Evolutionary conservation across 2,888 invertebrate species (phyloP), one percentile per base, ranked within the genome.

Genomic region (Rutpela maculata): DNA sequence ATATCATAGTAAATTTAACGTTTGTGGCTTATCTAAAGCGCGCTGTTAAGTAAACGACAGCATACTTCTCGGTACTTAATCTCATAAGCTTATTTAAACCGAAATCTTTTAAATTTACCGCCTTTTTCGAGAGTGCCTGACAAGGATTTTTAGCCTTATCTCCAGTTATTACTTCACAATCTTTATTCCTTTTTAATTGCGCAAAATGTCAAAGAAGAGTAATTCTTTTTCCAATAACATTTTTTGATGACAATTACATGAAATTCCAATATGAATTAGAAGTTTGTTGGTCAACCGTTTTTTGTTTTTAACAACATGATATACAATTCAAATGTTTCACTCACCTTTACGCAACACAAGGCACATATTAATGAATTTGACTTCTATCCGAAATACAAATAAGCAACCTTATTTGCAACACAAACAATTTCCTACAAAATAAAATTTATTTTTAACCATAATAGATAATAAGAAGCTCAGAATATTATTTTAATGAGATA

Each of bases 361-460:
- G 50, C 50, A 50, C 50, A n/a, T 1, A 50, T 50, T n/a, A n/a
- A 17, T 12, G n/a, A 2, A 5, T 50, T 43, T 1, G 50, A n/a
- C n/a, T 50, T 50, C 50, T 6, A n/a, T n/a, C n/a, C n/a, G 50
- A 15, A 15, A n/a, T n/a, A 50, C 15, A 50, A 50, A 50, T 50
- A 50, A 50, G 50, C 11, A 50, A 50, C 50, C 43, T 50, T n/a
- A 63, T 11, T 63, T 63, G 31, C n/a, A 35, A 63, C 62, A 62
- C 31, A 35, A 57, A 69, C 35, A 17, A 69, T 17, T 57, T 59
- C 26, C 18, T 18, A 55, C 31, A 69, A 69, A 69, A 57, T 69
- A 69, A 69, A 69, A 35, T 31, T 69, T 69, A 69, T 69, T 69
- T 69, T 35, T 69, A 69, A 69, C 65, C 69, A 69, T 69, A 69